phyloP scores from a whole-genome alignment of 1,140 invertebrate genomes.

The Apis dorsata region DNA sequence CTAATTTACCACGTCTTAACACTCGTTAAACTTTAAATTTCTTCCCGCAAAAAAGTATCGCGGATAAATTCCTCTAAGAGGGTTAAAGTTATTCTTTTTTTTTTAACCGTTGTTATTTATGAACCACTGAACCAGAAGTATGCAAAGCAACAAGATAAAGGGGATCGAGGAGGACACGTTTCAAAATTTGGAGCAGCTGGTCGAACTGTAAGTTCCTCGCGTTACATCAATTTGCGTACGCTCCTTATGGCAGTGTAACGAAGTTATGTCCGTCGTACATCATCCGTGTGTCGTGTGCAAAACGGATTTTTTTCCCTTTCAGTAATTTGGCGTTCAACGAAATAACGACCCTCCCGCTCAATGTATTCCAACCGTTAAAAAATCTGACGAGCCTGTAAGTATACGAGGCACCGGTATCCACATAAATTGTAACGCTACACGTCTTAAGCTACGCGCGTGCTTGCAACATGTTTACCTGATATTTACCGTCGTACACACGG shows the following conservation, averaged over 20 bases:
- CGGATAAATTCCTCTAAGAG: not conserved
- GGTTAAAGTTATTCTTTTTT: not conserved
- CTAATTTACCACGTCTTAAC: not conserved
- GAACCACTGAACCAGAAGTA: slow-evolving; percentile 67
- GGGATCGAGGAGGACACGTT: slow-evolving; percentile 78
- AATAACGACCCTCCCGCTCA: slow-evolving; percentile 61
- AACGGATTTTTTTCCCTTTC: slow-evolving; percentile 56
- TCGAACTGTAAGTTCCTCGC: slow-evolving; percentile 80
- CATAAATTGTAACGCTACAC: slow-evolving; percentile 41
- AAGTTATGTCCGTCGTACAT: slow-evolving; percentile 5
- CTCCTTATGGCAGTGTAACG: not conserved
- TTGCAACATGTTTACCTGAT: slow-evolving; percentile 44
- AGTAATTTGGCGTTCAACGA: slow-evolving; percentile 77
- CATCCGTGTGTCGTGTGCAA: not conserved
- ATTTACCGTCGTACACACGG: slow-evolving; percentile 50
- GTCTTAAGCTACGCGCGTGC: slow-evolving; percentile 63
- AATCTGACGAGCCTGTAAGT: slow-evolving; percentile 75
- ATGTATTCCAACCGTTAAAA: slow-evolving; percentile 66
- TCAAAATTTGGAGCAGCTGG: slow-evolving; percentile 75
- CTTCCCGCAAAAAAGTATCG: not conserved
- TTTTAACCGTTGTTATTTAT: slow-evolving; percentile 50
- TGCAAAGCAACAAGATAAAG: slow-evolving; percentile 78
- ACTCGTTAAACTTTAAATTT: not conserved
- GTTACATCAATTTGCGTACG: not conserved
- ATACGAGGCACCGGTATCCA: slow-evolving; percentile 26